Percentiles rank a stretch among this genome's conserved stretches.
Evolutionary conservation across 2,888 invertebrate species (phyloP).

Genomic region (Stenchaetothrips biformis): DNA sequence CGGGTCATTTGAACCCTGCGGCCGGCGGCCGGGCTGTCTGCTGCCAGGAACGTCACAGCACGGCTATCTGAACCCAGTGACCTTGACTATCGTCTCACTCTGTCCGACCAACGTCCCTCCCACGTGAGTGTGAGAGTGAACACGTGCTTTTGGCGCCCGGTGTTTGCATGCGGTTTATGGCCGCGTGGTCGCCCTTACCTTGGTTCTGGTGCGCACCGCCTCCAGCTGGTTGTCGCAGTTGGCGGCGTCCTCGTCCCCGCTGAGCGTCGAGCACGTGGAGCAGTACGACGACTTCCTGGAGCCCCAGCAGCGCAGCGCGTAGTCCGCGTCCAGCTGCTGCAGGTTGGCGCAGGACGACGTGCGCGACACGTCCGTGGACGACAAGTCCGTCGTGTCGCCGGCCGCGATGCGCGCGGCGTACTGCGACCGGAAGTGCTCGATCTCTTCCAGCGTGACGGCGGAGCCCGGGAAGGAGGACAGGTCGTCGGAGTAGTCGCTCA

Average conservation of each 20-base stretch:
- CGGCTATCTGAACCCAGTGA: too few species aligned
- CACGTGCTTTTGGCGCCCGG: too few species aligned
- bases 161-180: too few species aligned
- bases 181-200: conserved; percentile 45
- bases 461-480: conserved; percentile 46
- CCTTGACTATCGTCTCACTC: too few species aligned
- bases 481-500: conserved; percentile 81
- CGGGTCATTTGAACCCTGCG: too few species aligned
- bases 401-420: conserved; percentile 33
- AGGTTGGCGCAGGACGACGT: conserved; percentile 55
- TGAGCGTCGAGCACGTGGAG: conserved; percentile 68
- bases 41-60: too few species aligned
- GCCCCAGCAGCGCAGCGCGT: conserved; percentile 51
- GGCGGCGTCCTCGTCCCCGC: conserved; percentile 66
- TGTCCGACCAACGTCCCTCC: too few species aligned
- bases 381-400: conserved; percentile 41
- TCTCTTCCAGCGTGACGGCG: conserved; percentile 56
- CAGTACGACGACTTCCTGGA: conserved; percentile 67
- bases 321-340: conserved; percentile 53
- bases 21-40: too few species aligned
- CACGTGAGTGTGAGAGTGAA: too few species aligned
- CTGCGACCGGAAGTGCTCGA: conserved; percentile 51
- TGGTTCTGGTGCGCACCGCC: conserved; percentile 45
- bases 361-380: conserved; percentile 55
- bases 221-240: conserved; percentile 37